Evolutionary conservation across 2,797 vertebrate genomes (phyloP).

Genomic region (Chelon labrosus): DNA sequence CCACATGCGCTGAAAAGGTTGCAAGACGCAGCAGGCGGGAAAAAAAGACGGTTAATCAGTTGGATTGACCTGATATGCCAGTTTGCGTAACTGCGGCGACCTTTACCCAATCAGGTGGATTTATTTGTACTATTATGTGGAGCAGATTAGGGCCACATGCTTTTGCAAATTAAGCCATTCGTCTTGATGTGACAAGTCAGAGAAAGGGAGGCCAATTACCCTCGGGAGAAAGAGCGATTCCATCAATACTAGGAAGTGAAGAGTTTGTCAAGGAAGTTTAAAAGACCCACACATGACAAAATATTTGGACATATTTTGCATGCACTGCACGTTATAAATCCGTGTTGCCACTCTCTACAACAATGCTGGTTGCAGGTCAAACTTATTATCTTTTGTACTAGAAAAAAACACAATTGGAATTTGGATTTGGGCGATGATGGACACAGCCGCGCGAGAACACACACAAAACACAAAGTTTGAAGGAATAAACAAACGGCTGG

Average conservation of each 20-base stretch:
- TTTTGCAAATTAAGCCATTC: slow-evolving; percentile 72
- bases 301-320: slow-evolving; percentile 8
- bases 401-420: neutral
- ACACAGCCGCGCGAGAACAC: neutral
- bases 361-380: neutral
- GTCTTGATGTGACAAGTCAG: slow-evolving; percentile 65
- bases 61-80: slow-evolving; percentile 21
- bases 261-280: slow-evolving; percentile 19
- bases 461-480: neutral
- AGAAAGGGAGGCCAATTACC: slow-evolving; percentile 63
- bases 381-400: neutral
- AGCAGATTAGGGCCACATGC: slow-evolving; percentile 62
- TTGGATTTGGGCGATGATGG: slow-evolving; percentile 6
- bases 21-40: neutral
- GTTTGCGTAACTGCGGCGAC: slow-evolving; percentile 42
- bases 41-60: slow-evolving; percentile 19
- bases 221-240: slow-evolving; percentile 47
- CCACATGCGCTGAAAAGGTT: neutral
- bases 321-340: neutral
- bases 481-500: neutral
- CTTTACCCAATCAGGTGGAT: slow-evolving; percentile 59
- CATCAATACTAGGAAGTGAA: slow-evolving; percentile 37
- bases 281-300: slow-evolving; percentile 22
- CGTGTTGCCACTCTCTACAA: neutral
- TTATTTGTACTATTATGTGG: slow-evolving; percentile 81